Conservation (phyloP, 1,140 invertebrate genomes). For the Zaprionus nigranus region DNA sequence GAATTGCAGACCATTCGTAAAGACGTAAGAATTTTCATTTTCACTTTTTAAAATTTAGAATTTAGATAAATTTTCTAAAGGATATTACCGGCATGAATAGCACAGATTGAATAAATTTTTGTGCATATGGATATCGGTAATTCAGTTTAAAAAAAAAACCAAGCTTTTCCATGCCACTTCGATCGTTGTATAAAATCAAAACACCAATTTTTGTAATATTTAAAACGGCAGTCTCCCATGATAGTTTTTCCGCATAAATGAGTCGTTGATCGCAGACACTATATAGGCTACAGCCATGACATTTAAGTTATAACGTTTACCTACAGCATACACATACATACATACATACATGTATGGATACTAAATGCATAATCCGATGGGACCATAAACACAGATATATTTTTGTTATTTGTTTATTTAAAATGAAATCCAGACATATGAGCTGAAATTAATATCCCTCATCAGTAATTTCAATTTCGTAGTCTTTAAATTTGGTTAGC, state of each 20-base stretch:
- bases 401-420: slow-evolving; percentile 12
- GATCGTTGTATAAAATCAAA: slow-evolving; percentile 11
- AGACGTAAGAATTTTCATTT: not conserved
- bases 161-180: not conserved
- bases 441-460: slow-evolving; percentile 67
- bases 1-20: not conserved
- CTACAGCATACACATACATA: too few relatives aligned
- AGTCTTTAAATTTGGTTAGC: slow-evolving; percentile 66
- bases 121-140: not conserved
- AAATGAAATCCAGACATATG: not conserved
- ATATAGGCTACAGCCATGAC: too few relatives aligned
- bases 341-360: too few relatives aligned
- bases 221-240: not conserved
- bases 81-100: not conserved
- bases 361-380: too few relatives aligned
- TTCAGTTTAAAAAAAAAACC: not conserved
- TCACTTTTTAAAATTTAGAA: not conserved
- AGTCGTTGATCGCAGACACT: too few relatives aligned
- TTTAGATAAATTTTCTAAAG: slow-evolving; percentile 1
- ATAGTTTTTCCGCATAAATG: too few relatives aligned
- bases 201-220: not conserved
- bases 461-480: slow-evolving; percentile 81
- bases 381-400: too few relatives aligned
- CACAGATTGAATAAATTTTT: slow-evolving; percentile 11
- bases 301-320: too few relatives aligned